Conservation (phyloP, 2,888 invertebrate genomes). For the Bibio marci region DNA sequence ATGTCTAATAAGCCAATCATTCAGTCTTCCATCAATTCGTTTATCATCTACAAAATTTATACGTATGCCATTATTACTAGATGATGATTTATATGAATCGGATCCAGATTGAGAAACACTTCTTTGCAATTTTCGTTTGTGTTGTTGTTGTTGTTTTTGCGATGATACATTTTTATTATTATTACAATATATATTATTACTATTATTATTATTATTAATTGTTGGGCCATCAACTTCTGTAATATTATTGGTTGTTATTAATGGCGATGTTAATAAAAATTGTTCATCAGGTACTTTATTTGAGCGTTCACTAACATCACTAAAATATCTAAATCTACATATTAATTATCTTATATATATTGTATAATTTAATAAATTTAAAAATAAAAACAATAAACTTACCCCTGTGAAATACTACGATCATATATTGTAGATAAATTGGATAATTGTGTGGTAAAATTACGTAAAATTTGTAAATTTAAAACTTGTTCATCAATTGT, state of each 20-base stretch:
- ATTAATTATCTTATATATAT: too few species aligned
- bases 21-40: constrained; percentile 38
- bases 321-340: constrained; percentile 9
- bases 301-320: constrained; percentile 10
- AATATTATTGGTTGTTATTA: neutral
- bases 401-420: constrained; percentile 13
- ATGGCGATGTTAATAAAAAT: constrained; percentile 6
- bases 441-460: constrained; percentile 24
- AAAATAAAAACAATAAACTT: constrained; percentile 1
- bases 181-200: neutral
- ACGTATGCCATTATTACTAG: constrained; percentile 9
- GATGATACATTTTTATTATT: constrained; percentile 16
- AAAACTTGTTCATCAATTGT: constrained; percentile 50
- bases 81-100: constrained; percentile 4
- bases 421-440: constrained; percentile 9
- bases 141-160: constrained; percentile 1
- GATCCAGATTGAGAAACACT: constrained; percentile 1
- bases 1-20: constrained; percentile 53
- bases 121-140: neutral
- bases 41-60: constrained; percentile 4
- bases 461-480: constrained; percentile 39
- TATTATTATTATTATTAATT: constrained; percentile 1
- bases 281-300: constrained; percentile 6
- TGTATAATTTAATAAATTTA: constrained; percentile 3
- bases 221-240: constrained; percentile 7